A percentile compares a stretch with the other conserved stretches of the same genome.
Evolutionary conservation across 92 coral and sea anemone species (phyloP).

Genomic region (Parazoanthus darwini): DNA sequence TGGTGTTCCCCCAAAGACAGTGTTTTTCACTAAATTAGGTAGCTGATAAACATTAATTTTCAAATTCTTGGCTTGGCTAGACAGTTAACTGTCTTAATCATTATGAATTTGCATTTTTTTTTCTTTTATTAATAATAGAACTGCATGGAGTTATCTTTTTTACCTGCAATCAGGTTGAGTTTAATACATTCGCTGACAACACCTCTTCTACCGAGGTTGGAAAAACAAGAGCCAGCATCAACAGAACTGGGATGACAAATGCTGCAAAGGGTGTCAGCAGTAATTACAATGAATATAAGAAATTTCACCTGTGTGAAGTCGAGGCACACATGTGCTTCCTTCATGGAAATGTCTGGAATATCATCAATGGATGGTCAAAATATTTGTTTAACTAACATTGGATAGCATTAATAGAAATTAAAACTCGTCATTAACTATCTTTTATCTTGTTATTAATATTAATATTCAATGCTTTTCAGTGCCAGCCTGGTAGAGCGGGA

Average conservation of each 20-base stretch:
- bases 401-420: slow-evolving; percentile 15
- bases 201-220: slow-evolving; percentile 53
- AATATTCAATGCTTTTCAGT: slow-evolving; percentile 18
- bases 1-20: too few species aligned
- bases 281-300: slow-evolving; percentile 54
- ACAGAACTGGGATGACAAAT: slow-evolving; percentile 52
- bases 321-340: slow-evolving; percentile 65
- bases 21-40: neutral
- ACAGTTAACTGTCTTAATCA: neutral
- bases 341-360: slow-evolving; percentile 62
- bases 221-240: slow-evolving; percentile 51
- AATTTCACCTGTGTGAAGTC: slow-evolving; percentile 50
- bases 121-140: neutral
- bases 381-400: slow-evolving; percentile 6
- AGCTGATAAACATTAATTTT: neutral
- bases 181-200: slow-evolving; percentile 42
- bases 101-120: neutral
- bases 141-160: slow-evolving; percentile 2
- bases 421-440: slow-evolving; percentile 4
- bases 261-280: slow-evolving; percentile 53
- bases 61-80: neutral
- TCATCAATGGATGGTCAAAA: slow-evolving; percentile 39
- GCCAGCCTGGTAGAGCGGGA: slow-evolving; percentile 18
- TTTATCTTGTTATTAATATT: neutral
- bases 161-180: slow-evolving; percentile 28